Base-by-base conservation (phyloP, 1,140 invertebrate genomes). In the Telenomus remus region DNA sequence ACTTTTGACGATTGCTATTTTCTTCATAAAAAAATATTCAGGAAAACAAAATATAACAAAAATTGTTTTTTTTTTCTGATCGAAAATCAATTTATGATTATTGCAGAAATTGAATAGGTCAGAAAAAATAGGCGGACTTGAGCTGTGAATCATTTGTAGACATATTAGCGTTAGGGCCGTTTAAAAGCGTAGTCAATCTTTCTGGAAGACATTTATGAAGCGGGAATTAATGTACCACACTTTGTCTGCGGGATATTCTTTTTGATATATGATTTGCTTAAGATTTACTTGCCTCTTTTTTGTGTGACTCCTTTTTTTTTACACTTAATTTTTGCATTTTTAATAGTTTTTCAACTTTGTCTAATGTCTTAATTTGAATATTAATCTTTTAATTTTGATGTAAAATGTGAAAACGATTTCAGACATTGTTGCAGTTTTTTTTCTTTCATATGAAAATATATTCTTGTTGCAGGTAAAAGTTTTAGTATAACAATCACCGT, bases 401-500 rank as follows among this genome's bases (percentile, higher is more conserved):
- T n/a, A n/a, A n/a, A n/a, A n/a, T n/a, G n/a, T n/a, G n/a, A n/a
- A n/a, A n/a, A n/a, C n/a, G n/a, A n/a, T n/a, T n/a, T n/a, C n/a
- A n/a, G n/a, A n/a, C n/a, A n/a, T n/a, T n/a, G n/a, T n/a, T n/a
- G n/a, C n/a, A n/a, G n/a, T n/a, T n/a, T n/a, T n/a, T n/a, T n/a
- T n/a, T n/a, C n/a, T n/a, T n/a, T n/a, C n/a, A n/a, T n/a, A n/a
- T n/a, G n/a, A n/a, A n/a, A n/a, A n/a, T n/a, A n/a, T n/a, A n/a
- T 64, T 48, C 0, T 55, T 5, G 14, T 77, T 91, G 2, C 91
- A 98, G 97, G 97, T 16, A 99, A 99, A 89, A 98, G 96, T 85
- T 99, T 99, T 89, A 96, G 95, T 39, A 90, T 99, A 74, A 98
- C 96, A 51, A 99, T 99, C 79, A 97, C 96, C 7, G 92, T 99